phyloP scores from a whole-genome alignment of 2,797 vertebrate genomes.

The Emys orbicularis region DNA sequence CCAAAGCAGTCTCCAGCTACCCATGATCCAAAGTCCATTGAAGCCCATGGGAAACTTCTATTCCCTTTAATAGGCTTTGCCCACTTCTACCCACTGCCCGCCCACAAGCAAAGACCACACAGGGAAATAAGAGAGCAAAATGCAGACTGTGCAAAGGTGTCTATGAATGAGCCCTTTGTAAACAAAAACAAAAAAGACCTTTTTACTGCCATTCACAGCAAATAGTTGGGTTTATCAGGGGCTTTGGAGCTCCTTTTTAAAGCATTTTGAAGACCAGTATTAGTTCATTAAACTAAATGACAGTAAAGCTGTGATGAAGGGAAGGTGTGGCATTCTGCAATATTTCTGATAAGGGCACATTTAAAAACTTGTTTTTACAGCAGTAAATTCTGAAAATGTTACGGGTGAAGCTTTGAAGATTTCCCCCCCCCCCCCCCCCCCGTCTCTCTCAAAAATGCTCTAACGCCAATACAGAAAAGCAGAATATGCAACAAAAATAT shows the following conservation, averaged over 20 bases:
- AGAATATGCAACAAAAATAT: neutral
- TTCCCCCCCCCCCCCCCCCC: no score
- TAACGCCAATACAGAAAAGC: neutral
- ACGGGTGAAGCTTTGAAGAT: neutral
- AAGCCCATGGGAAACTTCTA: neutral
- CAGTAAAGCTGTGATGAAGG: neutral
- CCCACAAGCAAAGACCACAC: neutral
- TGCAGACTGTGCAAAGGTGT: neutral
- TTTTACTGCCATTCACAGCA: neutral
- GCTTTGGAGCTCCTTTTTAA: neutral
- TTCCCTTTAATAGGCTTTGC: neutral
- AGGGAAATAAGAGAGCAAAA: neutral
- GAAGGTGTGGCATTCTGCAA: neutral
- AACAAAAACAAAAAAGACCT: neutral
- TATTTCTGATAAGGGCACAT: neutral
- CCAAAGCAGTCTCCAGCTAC: neutral
- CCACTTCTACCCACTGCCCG: neutral
- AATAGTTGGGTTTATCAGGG: neutral
- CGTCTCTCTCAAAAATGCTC: neutral
- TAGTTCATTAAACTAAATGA: neutral
- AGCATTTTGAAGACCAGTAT: neutral
- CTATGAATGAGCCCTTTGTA: neutral
- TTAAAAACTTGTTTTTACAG: neutral
- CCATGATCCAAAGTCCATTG: neutral
- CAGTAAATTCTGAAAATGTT: neutral